phyloP scores from a whole-genome alignment of 2,113 vertebrate genomes.

The Phylloscopus whistleri region DNA sequence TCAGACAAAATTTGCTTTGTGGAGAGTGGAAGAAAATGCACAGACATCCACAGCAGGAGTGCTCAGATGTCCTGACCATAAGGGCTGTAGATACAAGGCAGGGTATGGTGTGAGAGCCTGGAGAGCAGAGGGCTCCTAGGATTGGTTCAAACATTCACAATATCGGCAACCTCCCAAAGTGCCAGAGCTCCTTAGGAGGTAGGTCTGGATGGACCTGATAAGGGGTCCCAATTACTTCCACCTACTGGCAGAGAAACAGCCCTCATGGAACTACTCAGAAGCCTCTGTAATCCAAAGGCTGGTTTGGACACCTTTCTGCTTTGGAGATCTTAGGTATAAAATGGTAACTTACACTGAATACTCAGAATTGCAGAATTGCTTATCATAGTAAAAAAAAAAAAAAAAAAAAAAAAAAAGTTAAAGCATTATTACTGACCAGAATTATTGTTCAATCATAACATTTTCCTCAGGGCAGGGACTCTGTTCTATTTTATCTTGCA shows the following conservation, averaged over 20 bases:
- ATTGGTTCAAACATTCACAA: not conserved
- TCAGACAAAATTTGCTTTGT: not conserved
- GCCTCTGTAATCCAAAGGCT: not conserved
- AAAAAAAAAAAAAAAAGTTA: not conserved
- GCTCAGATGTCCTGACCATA: not conserved
- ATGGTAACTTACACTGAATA: not conserved
- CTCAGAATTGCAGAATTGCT: not conserved
- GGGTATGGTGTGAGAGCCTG: not conserved
- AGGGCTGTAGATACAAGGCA: not conserved
- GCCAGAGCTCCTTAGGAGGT: not conserved
- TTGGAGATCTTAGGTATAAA: not conserved
- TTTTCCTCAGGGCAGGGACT: not conserved
- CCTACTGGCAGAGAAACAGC: not conserved
- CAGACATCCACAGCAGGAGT: not conserved
- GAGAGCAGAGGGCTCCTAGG: not conserved
- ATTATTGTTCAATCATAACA: not conserved
- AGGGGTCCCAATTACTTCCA: not conserved
- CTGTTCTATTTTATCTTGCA: not conserved
- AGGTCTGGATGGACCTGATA: not conserved
- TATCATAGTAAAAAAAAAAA: not conserved
- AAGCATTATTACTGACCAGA: not conserved
- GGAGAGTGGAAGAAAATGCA: not conserved
- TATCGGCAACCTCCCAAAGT: not conserved
- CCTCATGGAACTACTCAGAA: not conserved
- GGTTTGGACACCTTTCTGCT: not conserved